phyloP scores from a whole-genome alignment of 2,113 vertebrate genomes.

The Polyodon spathula region DNA sequence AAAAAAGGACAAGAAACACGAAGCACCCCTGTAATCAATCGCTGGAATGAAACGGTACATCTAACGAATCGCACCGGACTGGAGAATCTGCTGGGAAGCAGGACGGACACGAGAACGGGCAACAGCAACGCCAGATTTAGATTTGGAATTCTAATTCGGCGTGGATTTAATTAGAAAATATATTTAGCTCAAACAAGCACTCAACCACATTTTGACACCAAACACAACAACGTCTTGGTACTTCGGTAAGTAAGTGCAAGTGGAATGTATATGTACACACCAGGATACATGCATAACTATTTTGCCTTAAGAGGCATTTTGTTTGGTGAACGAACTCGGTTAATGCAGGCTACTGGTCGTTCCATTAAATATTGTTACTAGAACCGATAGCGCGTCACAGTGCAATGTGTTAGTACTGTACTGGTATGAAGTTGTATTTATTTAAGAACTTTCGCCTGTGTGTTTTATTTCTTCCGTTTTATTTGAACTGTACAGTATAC shows the following conservation, averaged over 20 bases:
- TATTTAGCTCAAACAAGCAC: background rate
- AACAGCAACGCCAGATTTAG: background rate
- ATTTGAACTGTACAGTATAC: too few species aligned
- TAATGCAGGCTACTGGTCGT: too few species aligned
- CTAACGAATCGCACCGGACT: slow-evolving; percentile 19
- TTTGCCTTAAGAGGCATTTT: too few species aligned
- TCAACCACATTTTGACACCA: too few species aligned
- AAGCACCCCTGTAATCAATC: slow-evolving; percentile 17
- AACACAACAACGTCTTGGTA: background rate
- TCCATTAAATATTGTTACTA: too few species aligned
- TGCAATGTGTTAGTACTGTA: background rate
- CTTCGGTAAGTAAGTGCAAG: background rate
- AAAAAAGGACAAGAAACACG: slow-evolving; percentile 28
- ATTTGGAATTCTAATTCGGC: slow-evolving; percentile 17
- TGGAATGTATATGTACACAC: background rate
- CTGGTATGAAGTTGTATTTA: background rate
- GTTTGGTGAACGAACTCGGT: too few species aligned
- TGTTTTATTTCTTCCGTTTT: too few species aligned
- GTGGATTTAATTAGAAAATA: slow-evolving; percentile 33
- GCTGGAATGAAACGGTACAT: slow-evolving; percentile 26
- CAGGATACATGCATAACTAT: too few species aligned
- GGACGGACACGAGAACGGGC: too few species aligned
- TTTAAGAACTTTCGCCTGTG: too few species aligned
- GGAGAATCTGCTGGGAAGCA: too few species aligned
- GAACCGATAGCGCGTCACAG: too few species aligned